Base-by-base conservation (phyloP, 1,140 invertebrate species). In the Colletes latitarsis region DNA sequence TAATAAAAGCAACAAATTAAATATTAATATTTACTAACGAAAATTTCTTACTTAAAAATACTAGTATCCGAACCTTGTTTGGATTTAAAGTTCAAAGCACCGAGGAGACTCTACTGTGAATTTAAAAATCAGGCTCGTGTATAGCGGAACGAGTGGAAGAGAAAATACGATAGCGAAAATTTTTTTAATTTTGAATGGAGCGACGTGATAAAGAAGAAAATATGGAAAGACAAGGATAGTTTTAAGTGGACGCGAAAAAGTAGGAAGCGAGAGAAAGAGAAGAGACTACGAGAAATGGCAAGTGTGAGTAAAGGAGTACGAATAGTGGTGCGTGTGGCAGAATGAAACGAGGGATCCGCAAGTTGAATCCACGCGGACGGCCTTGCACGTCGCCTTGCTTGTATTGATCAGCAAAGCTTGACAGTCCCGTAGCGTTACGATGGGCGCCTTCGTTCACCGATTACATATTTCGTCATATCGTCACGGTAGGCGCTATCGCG, bases 361-460 rank as follows among this genome's bases (percentile, higher is more conserved):
- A 85, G 86, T 91, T 87, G 88, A 89, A 89, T 85, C 87, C 90
- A 90, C 90, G 90, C 90, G 91, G 90, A 77, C 89, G 90, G 91
- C 90, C 90, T 93, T 92, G 90, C 89, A 91, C 90, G 91, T 92
- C 90, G 89, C 89, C 89, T 93, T 92, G 90, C 91, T 90, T 90
- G 92, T 92, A 92, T 93, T 92, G 91, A 92, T 92, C 92, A 92
- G 90, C 86, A 30, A 81, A 78, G 85, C 88, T 90, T 92, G 92
- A 92, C 91, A 92, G 91, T 77, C 84, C 82, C 86, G 88, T 89
- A 89, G 82, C 83, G 81, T 87, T 81, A 88, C 86, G 79, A 85
- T 85, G 85, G 84, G 85, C 74, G 74, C 85, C 81, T 87, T 86
- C 74, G 74, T 74, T 77, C 79, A 82, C 83, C 43, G 77, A 80